phyloP scores from a whole-genome alignment of 2,113 vertebrate genomes.

The Elephantulus edwardii region DNA sequence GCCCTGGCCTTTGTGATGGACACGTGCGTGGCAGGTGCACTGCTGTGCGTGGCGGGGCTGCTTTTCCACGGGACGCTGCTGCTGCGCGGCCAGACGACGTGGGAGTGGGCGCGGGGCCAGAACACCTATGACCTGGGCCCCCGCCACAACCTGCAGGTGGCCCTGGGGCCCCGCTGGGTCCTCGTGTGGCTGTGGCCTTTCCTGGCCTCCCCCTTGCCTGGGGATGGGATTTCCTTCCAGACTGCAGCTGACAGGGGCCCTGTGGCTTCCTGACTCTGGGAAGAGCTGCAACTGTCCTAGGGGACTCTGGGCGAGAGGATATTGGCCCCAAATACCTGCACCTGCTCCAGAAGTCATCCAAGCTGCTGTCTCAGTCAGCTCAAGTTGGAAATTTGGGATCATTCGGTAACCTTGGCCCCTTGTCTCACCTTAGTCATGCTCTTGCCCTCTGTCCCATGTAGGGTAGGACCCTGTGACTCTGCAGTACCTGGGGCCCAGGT shows the following conservation, averaged over 20 bases:
- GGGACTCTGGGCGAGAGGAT: background rate
- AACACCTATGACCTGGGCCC: conserved; percentile 86
- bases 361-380: background rate
- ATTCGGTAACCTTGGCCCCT: background rate
- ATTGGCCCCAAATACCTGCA: background rate
- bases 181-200: conserved; percentile 91
- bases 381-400: background rate
- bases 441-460: background rate
- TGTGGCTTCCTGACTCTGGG: conserved; percentile 47
- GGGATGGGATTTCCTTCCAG: conserved; percentile 90
- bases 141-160: conserved; percentile 84
- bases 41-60: conserved; percentile 90
- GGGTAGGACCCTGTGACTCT: background rate
- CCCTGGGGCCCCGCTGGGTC: conserved; percentile 88
- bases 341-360: background rate
- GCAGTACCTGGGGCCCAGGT: background rate
- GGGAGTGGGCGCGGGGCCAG: conserved; percentile 91
- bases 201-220: conserved; percentile 87
- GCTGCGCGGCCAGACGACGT: conserved; percentile 91
- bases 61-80: conserved; percentile 90
- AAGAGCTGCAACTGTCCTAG: background rate
- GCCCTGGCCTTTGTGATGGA: conserved; percentile 91
- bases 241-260: conserved; percentile 79
- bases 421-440: background rate
- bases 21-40: conserved; percentile 90